Conservation (phyloP, 2,797 vertebrate genomes). For the Chrosomus eos region DNA sequence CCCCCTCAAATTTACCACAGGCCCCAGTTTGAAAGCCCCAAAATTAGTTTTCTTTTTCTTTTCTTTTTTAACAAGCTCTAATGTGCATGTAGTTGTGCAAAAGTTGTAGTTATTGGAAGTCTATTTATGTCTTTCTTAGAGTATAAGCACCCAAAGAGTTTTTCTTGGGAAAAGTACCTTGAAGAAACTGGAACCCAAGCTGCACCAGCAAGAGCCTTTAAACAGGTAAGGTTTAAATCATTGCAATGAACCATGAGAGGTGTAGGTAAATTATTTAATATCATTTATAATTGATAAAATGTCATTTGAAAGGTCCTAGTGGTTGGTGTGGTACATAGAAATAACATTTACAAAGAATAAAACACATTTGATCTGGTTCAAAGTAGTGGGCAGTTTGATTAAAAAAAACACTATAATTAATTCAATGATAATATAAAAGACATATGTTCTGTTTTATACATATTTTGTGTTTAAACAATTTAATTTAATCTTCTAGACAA, state of each 20-base stretch:
- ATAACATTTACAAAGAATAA: not conserved
- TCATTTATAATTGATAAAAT: not conserved
- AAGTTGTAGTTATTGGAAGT: not conserved
- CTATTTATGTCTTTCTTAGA: constrained; percentile 67
- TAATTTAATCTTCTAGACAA: not conserved
- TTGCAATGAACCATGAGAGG: not conserved
- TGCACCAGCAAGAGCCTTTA: constrained; percentile 90
- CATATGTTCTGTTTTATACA: not conserved
- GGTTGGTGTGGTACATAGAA: not conserved
- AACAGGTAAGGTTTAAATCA: constrained; percentile 75
- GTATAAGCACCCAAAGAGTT: constrained; percentile 84
- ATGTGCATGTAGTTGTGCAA: not conserved
- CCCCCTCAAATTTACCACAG: not conserved
- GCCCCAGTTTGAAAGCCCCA: not conserved
- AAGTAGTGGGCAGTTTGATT: not conserved
- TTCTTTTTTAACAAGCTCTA: not conserved
- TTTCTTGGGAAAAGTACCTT: constrained; percentile 92
- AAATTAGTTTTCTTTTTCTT: not conserved
- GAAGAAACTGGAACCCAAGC: constrained; percentile 88
- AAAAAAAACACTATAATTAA: not conserved
- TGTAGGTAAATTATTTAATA: not conserved
- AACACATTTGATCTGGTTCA: not conserved
- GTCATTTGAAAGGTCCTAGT: not conserved
- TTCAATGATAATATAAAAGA: not conserved
- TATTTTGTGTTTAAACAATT: not conserved